Evolutionary conservation across 1,140 invertebrate genomes (phyloP).

Genomic region (Orius insidiosus): DNA sequence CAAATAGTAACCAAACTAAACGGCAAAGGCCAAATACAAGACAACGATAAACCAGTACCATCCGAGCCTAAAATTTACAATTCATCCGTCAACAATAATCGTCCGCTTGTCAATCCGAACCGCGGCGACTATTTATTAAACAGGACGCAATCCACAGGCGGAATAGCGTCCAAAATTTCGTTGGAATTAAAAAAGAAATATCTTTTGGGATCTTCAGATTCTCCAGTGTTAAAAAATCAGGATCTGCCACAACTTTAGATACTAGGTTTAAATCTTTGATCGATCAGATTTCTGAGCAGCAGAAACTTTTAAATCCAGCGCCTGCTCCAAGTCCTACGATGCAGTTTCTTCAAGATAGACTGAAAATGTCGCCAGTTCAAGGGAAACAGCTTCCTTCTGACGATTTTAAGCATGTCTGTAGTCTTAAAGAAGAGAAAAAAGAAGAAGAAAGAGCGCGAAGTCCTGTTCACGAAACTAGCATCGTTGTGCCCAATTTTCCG

Average conservation of each 20-base stretch:
- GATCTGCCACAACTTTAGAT: constrained; percentile 67
- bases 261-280: constrained; percentile 65
- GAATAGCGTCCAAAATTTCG: constrained; percentile 67
- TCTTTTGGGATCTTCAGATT: constrained; percentile 44
- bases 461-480: constrained; percentile 40
- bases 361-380: constrained; percentile 23
- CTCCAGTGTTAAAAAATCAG: constrained; percentile 54
- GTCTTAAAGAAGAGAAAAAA: constrained; percentile 16
- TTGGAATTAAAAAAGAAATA: constrained; percentile 72
- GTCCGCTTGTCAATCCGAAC: constrained; percentile 32
- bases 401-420: constrained; percentile 23
- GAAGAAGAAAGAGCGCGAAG: constrained; percentile 32
- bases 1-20: constrained; percentile 19
- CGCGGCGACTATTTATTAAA: constrained; percentile 56
- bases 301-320: constrained; percentile 68
- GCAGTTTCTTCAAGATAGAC: constrained; percentile 43
- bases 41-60: too few species aligned
- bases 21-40: constrained; percentile 16
- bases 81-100: constrained; percentile 16
- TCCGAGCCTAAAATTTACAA: constrained; percentile 11
- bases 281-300: constrained; percentile 71
- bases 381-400: constrained; percentile 20
- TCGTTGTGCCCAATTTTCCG: constrained; percentile 42
- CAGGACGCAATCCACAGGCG: constrained; percentile 65
- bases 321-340: constrained; percentile 53